Percentiles rank a stretch among this genome's conserved stretches.
Evolutionary conservation across 2,113 vertebrate species (phyloP).

Genomic region (Muntiacus muntjak): DNA sequence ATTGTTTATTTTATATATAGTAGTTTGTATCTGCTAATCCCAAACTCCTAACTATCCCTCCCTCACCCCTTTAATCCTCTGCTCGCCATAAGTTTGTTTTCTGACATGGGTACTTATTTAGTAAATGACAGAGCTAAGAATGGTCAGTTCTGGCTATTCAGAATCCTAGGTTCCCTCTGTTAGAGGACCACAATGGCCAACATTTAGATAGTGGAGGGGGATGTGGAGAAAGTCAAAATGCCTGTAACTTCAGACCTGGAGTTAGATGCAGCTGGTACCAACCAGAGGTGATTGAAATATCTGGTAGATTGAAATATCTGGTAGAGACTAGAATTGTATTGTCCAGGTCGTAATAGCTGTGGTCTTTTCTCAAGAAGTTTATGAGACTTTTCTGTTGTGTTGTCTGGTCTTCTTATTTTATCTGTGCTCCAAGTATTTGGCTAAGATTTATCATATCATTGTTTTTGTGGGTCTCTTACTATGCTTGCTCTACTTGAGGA

Average conservation of each 20-base stretch:
- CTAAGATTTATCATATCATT: background rate
- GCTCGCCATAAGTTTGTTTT: background rate
- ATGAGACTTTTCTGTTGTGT: background rate
- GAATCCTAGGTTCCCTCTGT: background rate
- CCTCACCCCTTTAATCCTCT: background rate
- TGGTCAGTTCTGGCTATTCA: background rate
- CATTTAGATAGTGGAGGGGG: background rate
- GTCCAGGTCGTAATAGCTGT: background rate
- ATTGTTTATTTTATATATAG: background rate
- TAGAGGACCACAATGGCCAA: background rate
- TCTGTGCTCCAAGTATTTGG: background rate
- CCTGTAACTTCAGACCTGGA: background rate
- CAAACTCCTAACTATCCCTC: background rate
- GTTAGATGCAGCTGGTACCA: background rate
- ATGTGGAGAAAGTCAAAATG: background rate
- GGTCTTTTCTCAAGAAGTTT: background rate
- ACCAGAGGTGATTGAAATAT: background rate
- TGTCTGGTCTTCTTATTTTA: background rate
- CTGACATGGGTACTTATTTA: background rate
- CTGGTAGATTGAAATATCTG: too few species aligned
- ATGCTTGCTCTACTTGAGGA: background rate
- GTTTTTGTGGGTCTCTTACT: background rate
- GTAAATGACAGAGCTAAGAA: background rate
- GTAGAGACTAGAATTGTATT: background rate
- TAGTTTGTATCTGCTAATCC: background rate